Percentiles rank a stretch among this genome's conserved stretches.
Conservation (phyloP, 2,797 vertebrate species). For the Pyrocephalus nanus region DNA sequence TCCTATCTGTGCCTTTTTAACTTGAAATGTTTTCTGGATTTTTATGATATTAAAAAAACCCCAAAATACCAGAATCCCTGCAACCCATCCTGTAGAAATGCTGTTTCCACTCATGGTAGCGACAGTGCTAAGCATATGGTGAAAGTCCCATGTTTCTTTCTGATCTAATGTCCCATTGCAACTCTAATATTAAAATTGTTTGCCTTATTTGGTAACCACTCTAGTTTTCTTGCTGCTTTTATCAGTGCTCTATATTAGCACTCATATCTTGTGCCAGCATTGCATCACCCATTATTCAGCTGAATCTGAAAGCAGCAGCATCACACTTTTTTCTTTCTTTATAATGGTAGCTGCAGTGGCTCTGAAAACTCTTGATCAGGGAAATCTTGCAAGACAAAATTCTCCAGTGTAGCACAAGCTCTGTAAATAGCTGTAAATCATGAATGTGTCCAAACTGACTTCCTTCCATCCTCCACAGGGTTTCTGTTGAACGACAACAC, state of each 20-base stretch:
- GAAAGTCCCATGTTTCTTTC: background rate
- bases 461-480: background rate
- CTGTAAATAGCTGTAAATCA: background rate
- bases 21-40: background rate
- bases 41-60: background rate
- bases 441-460: background rate
- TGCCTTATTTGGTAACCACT: constrained; percentile 43
- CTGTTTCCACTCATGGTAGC: background rate
- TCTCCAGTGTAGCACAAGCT: background rate
- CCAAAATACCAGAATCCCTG: background rate
- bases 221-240: background rate
- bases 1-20: background rate
- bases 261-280: background rate
- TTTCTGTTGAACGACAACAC: background rate
- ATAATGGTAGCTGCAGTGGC: background rate
- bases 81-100: background rate
- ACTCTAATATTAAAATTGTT: background rate
- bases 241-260: background rate
- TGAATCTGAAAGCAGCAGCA: background rate
- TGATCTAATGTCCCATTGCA: background rate
- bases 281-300: background rate
- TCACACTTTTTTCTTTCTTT: background rate
- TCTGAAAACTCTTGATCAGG: background rate
- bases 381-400: background rate
- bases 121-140: background rate